These are phyloP conservation scores for Myotis findleyi DNA, from an alignment of 2,797 vertebrate species.

Conservation along the genomic window DNA sequence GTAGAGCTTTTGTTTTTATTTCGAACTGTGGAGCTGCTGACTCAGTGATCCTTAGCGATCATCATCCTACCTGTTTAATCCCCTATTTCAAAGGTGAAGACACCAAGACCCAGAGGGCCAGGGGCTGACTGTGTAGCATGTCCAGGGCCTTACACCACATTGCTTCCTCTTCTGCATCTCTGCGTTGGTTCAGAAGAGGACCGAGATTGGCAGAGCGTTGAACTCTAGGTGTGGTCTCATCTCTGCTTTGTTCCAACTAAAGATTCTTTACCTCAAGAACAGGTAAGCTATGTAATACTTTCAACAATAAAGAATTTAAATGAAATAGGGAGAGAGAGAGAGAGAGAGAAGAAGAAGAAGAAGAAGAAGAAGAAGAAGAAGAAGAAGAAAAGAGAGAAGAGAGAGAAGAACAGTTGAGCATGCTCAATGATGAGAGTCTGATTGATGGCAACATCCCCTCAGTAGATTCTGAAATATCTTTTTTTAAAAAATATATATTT, in stretches of 20 bases:
- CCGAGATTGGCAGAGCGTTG: background rate
- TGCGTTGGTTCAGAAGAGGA: background rate
- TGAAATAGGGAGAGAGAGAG: too few relatives aligned
- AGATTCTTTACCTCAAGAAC: background rate
- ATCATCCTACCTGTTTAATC: background rate
- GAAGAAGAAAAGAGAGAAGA: background rate
- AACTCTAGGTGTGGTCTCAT: background rate
- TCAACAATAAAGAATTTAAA: too few relatives aligned
- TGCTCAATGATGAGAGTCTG: background rate
- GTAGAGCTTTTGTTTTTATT: constrained; percentile 9
- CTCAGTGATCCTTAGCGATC: background rate
- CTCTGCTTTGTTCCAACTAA: background rate
- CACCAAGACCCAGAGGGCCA: background rate
- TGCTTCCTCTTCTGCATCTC: background rate
- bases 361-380: too few relatives aligned
- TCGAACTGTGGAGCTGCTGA: background rate
- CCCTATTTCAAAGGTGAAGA: background rate
- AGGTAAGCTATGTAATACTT: background rate
- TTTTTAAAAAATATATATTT: too few relatives aligned
- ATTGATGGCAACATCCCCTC: background rate
- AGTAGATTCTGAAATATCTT: background rate
- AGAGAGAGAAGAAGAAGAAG: background rate
- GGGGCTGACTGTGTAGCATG: rapidly evolving
- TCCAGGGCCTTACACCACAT: background rate
- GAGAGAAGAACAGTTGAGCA: background rate